Evolutionary conservation across 2,888 invertebrate genomes (phyloP), one percentile per base, ranked within the genome.

Genomic region (Euproctis similis): DNA sequence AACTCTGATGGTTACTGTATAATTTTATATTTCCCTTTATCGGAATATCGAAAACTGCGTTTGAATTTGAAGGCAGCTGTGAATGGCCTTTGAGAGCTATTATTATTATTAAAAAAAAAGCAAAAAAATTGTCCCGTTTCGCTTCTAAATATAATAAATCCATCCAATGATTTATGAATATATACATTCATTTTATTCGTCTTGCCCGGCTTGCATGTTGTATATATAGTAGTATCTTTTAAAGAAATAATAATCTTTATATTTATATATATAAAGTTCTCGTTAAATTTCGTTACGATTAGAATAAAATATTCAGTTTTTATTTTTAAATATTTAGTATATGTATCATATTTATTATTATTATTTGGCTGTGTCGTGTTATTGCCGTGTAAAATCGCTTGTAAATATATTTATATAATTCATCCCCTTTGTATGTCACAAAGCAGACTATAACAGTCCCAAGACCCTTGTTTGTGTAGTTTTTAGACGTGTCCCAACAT

Each of bases 151-250:
- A 4, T 14, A 14, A 69, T 59, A 36, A 66, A 68, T 81, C 80
- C 81, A 81, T 81, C 82, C 82, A 78, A 68, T n/a, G n/a, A n/a
- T 48, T 61, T 63, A 53, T 55, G 59, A 62, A 62, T 65, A 72
- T 65, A 78, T 78, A 78, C 68, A 67, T 72, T 65, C 64, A 65
- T 66, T 70, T 66, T 64, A 65, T 61, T 70, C 58, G 61, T 80
- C 81, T 82, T 81, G 82, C 82, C 82, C 73, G 61, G 67, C 70
- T 73, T 73, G 70, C 74, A 72, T 77, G 71, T 74, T 76, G 74
- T 80, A 78, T 42, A n/a, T n/a, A 80, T 80, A 81, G 54, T 71
- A 71, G 68, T 62, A 43, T 65, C 64, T 55, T 69, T 53, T 47
- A 57, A 59, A 68, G 45, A 55, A 60, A 14, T n/a, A n/a, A n/a